Evolutionary conservation across 2,797 vertebrate genomes (phyloP).

Genomic region (Lindbergichthys nudifrons): DNA sequence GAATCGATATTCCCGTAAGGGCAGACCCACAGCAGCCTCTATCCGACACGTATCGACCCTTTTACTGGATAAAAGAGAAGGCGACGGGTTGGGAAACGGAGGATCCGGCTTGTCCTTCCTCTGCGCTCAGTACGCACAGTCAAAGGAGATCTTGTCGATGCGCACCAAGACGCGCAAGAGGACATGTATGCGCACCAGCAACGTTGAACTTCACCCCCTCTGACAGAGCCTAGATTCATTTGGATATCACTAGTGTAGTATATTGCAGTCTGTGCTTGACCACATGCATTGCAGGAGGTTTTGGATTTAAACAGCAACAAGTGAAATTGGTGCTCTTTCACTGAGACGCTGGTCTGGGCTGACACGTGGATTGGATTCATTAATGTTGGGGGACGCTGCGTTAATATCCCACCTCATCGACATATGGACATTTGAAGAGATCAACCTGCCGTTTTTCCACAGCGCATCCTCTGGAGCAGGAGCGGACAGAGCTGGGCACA

Average conservation of each 20-base stretch:
- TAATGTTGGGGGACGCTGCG: constrained; percentile 13
- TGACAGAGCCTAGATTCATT: constrained; percentile 22
- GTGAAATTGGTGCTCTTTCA: constrained; percentile 10
- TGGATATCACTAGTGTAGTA: constrained; percentile 26
- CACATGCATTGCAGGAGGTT: constrained; percentile 1
- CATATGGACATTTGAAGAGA: constrained; percentile 47
- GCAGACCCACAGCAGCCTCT: constrained; percentile 25
- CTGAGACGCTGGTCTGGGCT: neutral
- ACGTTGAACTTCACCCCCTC: constrained; percentile 55
- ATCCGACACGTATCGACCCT: constrained; percentile 45
- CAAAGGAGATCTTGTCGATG: constrained; percentile 28
- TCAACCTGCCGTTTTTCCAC: constrained; percentile 38
- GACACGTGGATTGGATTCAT: constrained; percentile 23
- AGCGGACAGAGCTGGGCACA: constrained; percentile 54
- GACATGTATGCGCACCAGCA: constrained; percentile 47
- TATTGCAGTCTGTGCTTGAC: neutral
- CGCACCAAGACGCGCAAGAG: constrained; percentile 46
- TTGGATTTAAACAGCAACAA: constrained; percentile 51
- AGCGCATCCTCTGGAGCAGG: constrained; percentile 62
- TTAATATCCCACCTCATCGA: neutral
- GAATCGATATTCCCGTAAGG: constrained; percentile 64
- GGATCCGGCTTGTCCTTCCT: constrained; percentile 25
- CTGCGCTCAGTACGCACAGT: constrained; percentile 42
- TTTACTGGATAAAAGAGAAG: constrained; percentile 57
- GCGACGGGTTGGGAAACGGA: constrained; percentile 1